These are phyloP conservation scores for Magallana ariakensis DNA, from an alignment of 1,140 invertebrate genomes.

Conservation along the genomic window DNA sequence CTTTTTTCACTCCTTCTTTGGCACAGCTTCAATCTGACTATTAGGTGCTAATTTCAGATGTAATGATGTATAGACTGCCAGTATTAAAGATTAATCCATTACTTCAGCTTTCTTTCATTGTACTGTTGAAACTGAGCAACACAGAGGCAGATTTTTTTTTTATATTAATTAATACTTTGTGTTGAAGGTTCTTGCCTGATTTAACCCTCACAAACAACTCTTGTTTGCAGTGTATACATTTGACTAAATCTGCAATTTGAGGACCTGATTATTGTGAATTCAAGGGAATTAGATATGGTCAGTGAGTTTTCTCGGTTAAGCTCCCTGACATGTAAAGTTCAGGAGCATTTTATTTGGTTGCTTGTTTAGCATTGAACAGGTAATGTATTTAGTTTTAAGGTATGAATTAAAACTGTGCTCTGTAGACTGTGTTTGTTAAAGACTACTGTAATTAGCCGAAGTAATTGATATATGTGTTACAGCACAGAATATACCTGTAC, in stretches of 20 bases:
- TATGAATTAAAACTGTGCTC: no score
- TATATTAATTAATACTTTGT: neutral
- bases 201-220: slow-evolving; percentile 18
- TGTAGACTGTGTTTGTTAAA: no score
- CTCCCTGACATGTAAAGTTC: neutral
- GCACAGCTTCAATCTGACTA: neutral
- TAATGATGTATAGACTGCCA: neutral
- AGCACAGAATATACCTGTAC: no score
- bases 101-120: neutral
- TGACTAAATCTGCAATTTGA: slow-evolving; percentile 15
- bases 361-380: neutral
- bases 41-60: neutral
- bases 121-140: neutral
- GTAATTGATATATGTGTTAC: no score
- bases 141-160: neutral
- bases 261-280: neutral
- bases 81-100: neutral
- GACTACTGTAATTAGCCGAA: no score
- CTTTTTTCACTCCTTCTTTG: neutral
- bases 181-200: neutral
- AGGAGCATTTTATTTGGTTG: neutral
- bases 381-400: neutral
- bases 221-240: neutral
- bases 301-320: neutral
- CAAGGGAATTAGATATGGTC: neutral